phyloP scores from a whole-genome alignment of 2,797 vertebrate genomes.

The Argentina silus region DNA sequence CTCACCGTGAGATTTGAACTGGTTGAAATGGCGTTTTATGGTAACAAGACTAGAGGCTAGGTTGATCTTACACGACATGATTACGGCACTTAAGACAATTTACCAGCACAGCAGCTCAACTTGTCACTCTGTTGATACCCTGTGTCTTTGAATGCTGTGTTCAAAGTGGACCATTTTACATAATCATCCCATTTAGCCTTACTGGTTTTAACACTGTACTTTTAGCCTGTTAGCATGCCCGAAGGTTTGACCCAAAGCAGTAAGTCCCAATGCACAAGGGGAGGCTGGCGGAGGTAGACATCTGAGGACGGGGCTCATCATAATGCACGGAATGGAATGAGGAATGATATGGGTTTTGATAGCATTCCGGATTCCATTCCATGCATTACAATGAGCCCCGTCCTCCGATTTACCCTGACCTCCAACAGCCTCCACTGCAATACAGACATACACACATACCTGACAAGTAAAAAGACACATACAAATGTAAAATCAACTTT shows the following conservation, averaged over 20 bases:
- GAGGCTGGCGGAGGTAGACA: no score
- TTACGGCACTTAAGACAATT: conserved; percentile 8
- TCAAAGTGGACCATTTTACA: not conserved
- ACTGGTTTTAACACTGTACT: not conserved
- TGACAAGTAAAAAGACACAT: no score
- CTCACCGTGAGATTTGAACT: not conserved
- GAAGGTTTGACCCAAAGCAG: not conserved
- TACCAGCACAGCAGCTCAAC: not conserved
- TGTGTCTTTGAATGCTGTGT: not conserved
- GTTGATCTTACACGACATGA: not conserved
- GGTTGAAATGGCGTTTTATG: not conserved
- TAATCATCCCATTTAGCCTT: not conserved
- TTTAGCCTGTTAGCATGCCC: not conserved
- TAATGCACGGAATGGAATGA: no score
- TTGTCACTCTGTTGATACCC: not conserved
- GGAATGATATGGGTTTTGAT: no score
- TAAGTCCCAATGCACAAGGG: no score
- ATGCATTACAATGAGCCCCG: no score
- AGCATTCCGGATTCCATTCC: no score
- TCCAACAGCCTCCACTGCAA: no score
- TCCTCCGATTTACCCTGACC: no score
- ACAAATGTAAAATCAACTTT: no score
- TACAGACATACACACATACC: no score
- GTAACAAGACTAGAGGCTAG: not conserved
- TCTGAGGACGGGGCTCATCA: no score